Conservation (phyloP, 2,113 vertebrate species). For the Beaufortia kweichowensis region DNA sequence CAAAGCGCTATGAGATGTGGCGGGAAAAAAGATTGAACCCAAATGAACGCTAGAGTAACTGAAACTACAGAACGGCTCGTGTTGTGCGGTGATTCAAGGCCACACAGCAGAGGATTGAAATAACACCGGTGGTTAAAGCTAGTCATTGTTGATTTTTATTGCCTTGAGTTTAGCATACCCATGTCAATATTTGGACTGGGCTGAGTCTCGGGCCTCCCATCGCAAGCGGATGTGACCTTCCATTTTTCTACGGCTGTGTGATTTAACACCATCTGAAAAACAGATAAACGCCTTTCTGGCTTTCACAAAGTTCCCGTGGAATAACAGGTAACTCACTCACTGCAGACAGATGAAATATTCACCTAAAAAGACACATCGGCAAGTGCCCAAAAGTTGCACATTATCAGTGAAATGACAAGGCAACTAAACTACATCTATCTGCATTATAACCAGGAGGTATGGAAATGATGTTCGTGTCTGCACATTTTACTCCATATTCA, state of each 20-base stretch:
- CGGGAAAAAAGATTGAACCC: constrained; percentile 57
- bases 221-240: constrained; percentile 51
- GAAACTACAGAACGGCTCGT: constrained; percentile 53
- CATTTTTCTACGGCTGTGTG: constrained; percentile 49
- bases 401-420: neutral
- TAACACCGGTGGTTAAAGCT: constrained; percentile 57
- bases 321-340: constrained; percentile 26
- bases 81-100: constrained; percentile 54
- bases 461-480: neutral
- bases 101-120: constrained; percentile 56
- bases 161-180: constrained; percentile 51
- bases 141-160: constrained; percentile 52
- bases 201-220: constrained; percentile 42
- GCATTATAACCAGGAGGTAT: neutral
- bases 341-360: neutral
- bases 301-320: neutral
- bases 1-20: constrained; percentile 11
- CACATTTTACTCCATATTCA: neutral
- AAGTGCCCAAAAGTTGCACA: constrained; percentile 11
- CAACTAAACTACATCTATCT: neutral
- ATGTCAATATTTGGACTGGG: constrained; percentile 54
- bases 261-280: constrained; percentile 40
- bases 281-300: constrained; percentile 35
- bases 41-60: constrained; percentile 55
- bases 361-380: neutral